These are phyloP conservation scores for Belgica antarctica DNA, from an alignment of 2,888 invertebrate species.

Conservation along the genomic window DNA sequence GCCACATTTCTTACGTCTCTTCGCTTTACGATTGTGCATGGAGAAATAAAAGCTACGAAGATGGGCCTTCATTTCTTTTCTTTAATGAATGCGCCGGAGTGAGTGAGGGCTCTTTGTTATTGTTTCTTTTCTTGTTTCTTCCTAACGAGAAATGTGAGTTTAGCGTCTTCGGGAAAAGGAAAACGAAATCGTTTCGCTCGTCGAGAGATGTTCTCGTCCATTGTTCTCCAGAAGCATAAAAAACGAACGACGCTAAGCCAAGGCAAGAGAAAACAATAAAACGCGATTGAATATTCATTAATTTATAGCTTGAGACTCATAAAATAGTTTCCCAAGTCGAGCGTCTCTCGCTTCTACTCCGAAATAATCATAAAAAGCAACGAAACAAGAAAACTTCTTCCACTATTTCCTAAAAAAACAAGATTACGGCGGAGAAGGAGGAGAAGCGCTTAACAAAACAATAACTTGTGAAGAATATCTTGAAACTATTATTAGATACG, in stretches of 20 bases:
- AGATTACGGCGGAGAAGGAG: constrained; percentile 16
- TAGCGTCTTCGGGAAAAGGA: not conserved
- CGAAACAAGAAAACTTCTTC: not conserved
- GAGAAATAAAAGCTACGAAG: not conserved
- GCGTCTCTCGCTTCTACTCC: not conserved
- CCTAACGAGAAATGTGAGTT: constrained; percentile 1
- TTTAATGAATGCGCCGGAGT: constrained; percentile 3
- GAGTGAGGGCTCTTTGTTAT: constrained; percentile 34
- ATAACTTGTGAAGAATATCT: constrained; percentile 24
- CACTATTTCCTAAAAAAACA: constrained; percentile 20
- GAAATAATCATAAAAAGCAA: not conserved
- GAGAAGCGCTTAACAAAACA: constrained; percentile 24
- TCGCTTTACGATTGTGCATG: constrained; percentile 27
- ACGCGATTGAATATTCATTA: constrained; percentile 42
- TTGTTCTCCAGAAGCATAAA: constrained; percentile 23
- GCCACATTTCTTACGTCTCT: constrained; percentile 22
- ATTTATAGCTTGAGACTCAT: constrained; percentile 27
- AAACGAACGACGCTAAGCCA: not conserved
- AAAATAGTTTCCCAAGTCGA: constrained; percentile 38
- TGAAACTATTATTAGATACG: constrained; percentile 20
- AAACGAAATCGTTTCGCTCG: not conserved
- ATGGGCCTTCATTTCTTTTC: no score
- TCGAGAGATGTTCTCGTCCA: constrained; percentile 4
- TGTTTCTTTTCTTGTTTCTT: constrained; percentile 38
- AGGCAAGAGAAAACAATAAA: constrained; percentile 36